These are phyloP conservation scores for Tyrophagus putrescentiae DNA, from an alignment of 1,140 invertebrate species.

Conservation along the genomic window DNA sequence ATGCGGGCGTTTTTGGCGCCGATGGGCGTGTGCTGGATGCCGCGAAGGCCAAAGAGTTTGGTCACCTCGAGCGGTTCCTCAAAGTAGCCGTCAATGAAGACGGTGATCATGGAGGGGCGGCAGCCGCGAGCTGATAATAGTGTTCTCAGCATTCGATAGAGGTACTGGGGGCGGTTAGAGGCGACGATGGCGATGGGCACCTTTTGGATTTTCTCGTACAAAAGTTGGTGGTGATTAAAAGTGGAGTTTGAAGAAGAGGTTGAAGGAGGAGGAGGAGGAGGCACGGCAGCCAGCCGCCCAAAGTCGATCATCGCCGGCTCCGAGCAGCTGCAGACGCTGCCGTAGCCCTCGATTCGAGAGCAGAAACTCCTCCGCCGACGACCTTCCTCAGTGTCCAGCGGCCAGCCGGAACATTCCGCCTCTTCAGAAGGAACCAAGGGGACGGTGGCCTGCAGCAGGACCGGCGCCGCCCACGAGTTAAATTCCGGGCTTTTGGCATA, in stretches of 20 bases:
- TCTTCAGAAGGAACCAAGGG: constrained; percentile 39
- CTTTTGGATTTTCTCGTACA: not conserved
- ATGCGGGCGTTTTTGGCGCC: constrained; percentile 44
- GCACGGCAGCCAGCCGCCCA: not conserved
- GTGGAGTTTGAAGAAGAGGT: too few species aligned
- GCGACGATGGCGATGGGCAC: constrained; percentile 48
- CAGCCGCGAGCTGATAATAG: constrained; percentile 43
- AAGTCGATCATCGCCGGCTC: constrained; percentile 35
- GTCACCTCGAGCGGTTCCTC: constrained; percentile 49
- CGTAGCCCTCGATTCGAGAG: constrained; percentile 48
- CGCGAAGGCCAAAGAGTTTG: constrained; percentile 41
- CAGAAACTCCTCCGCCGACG: constrained; percentile 42
- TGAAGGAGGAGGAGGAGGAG: too few species aligned
- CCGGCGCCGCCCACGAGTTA: constrained; percentile 43
- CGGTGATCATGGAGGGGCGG: constrained; percentile 45
- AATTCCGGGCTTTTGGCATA: constrained; percentile 43
- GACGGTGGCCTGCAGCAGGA: constrained; percentile 40
- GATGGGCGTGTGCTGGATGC: constrained; percentile 42
- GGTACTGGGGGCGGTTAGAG: constrained; percentile 49
- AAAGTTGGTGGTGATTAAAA: not conserved
- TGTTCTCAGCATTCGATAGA: constrained; percentile 46
- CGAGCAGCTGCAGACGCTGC: constrained; percentile 45
- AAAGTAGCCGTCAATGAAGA: constrained; percentile 53
- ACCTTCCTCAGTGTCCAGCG: constrained; percentile 32
- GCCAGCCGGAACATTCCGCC: constrained; percentile 28